phyloP scores from a whole-genome alignment of 2,888 invertebrate genomes.

The Sericinus montela region DNA sequence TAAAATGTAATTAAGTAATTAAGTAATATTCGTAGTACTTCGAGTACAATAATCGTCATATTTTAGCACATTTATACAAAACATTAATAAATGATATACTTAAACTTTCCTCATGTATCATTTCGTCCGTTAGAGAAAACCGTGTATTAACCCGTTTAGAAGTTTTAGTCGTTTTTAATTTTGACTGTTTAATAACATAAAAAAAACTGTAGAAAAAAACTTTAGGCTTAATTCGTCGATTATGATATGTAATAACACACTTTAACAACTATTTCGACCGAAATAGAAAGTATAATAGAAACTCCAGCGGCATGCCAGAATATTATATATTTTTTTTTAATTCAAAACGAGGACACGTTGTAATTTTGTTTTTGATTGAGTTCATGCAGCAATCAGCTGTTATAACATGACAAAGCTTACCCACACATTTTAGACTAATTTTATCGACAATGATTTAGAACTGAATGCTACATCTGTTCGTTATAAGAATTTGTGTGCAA shows the following conservation, averaged over 20 bases:
- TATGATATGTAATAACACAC: neutral
- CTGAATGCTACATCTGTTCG: neutral
- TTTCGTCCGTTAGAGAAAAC: too few relatives aligned
- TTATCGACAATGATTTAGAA: too few relatives aligned
- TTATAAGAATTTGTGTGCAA: too few relatives aligned
- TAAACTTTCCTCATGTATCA: too few relatives aligned
- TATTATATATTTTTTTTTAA: neutral
- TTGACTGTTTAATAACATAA: neutral
- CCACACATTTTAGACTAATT: too few relatives aligned
- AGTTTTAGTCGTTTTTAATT: neutral
- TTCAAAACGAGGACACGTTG: neutral
- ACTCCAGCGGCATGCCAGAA: neutral
- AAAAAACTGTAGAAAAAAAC: neutral
- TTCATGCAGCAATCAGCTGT: neutral
- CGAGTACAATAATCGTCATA: too few relatives aligned
- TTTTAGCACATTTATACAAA: too few relatives aligned
- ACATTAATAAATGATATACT: too few relatives aligned
- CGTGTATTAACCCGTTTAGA: neutral
- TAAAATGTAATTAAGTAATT: too few relatives aligned
- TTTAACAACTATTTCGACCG: neutral
- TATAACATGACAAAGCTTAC: neutral
- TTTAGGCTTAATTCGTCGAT: neutral
- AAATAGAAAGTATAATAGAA: constrained; percentile 15
- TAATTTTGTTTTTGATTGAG: neutral
- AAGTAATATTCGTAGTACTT: too few relatives aligned